Evolutionary conservation across 2,888 invertebrate species (phyloP), one percentile per base, ranked within the genome.

Genomic region (Baronia brevicornis): DNA sequence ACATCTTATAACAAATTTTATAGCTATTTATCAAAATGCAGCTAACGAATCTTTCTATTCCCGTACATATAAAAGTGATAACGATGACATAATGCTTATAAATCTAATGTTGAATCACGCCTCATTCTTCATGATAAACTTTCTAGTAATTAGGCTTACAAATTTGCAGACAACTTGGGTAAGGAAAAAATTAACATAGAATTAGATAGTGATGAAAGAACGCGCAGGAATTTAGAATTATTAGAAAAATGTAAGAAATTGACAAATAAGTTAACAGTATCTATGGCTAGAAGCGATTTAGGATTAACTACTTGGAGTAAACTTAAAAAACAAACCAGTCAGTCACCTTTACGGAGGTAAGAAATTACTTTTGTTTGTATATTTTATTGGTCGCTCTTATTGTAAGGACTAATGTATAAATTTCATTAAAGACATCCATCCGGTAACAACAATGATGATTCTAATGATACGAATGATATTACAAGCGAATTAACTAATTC

Each of bases 231-330:
- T 67, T 77, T 84, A 80, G 84, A 82, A 70, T 75, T 84, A 72
- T 67, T 84, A 77, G 79, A 82, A 43, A 72, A 79, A 70, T 84
- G 84, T 80, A 82, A 82, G 63, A 79, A 74, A 66, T 48, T 84
- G 67, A 84, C 84, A 27, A 71, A 73, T 71, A 79, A 75, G 63
- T 62, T 90, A 69, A 90, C 92, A 55, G 87, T 89, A 43, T 92
- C 93, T 50, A 94, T 95, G 94, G 92, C 92, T 41, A 91, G 91
- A 65, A 95, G 95, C 38, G 95, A 95, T 72, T 92, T 93, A 57
- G 92, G 92, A 50, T 91, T 93, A 74, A 95, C 94, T 46, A 94
- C 95, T 23, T 94, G 94, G 92, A 93, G 94, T 75, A 94, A 94
- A 68, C 84, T 94, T 59, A 92, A 92, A 78, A 89, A 90, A 65